Evolutionary conservation across 2,113 vertebrate species (phyloP).

Genomic region (Tichodroma muraria): DNA sequence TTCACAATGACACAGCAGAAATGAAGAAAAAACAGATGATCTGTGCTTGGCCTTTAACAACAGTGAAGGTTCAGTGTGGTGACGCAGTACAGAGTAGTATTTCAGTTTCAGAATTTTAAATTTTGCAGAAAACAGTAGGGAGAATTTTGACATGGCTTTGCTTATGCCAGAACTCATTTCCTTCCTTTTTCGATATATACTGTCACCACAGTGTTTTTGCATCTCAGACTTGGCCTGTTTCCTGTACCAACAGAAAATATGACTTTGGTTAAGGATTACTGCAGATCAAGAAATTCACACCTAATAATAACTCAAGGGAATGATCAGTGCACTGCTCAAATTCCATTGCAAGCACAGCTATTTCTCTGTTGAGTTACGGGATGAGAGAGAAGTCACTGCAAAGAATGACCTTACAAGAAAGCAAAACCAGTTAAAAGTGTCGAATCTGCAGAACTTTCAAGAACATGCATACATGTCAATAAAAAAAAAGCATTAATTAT

Average conservation of each 20-base stretch:
- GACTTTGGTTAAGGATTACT: constrained; percentile 40
- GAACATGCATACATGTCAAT: background rate
- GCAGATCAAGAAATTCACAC: constrained; percentile 35
- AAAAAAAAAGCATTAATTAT: constrained; percentile 9
- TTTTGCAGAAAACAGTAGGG: background rate
- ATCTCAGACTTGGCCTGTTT: constrained; percentile 45
- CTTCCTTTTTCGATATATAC: background rate
- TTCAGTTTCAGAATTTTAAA: background rate
- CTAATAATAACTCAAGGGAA: constrained; percentile 23
- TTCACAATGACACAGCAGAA: constrained; percentile 64
- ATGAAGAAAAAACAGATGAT: constrained; percentile 63
- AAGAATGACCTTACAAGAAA: constrained; percentile 47
- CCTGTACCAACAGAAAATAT: constrained; percentile 47
- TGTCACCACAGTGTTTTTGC: constrained; percentile 32
- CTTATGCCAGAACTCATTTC: constrained; percentile 32
- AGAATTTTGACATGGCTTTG: constrained; percentile 9
- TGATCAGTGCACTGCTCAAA: constrained; percentile 32
- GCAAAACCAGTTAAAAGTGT: constrained; percentile 44
- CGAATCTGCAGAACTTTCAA: background rate
- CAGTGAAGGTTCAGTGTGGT: constrained; percentile 27
- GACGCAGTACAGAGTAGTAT: constrained; percentile 20
- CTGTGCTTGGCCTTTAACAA: constrained; percentile 72
- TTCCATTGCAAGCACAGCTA: constrained; percentile 48
- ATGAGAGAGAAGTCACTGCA: constrained; percentile 33
- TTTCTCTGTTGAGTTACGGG: constrained; percentile 32